Evolutionary conservation across 2,888 invertebrate genomes (phyloP), one percentile per base, ranked within the genome.

Genomic region (Vanessa cardui): DNA sequence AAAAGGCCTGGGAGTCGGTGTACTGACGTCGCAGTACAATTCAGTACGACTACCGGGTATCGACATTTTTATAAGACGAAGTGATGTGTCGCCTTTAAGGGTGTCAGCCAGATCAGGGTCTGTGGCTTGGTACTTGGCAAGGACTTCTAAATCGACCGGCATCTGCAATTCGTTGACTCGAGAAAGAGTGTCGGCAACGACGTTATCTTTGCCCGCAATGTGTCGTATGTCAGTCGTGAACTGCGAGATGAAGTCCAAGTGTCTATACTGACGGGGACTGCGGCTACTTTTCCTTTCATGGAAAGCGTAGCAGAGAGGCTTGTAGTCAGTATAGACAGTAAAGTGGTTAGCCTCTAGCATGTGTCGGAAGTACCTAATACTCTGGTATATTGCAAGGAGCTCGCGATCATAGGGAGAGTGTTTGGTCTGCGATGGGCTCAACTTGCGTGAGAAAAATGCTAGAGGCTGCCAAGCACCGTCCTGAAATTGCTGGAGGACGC

Each of bases 401-500:
- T 64, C 58, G 0, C 63, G 18, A 26, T 66, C 66, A 6, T 66
- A 66, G 2, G 59, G 63, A 2, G 59, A 68, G n/a, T 68, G 59
- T 18, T 68, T 63, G 7, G 44, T 1, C 16, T 70, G 70, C 0
- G 65, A n/a, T 0, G 62, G 64, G 6, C 49, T 68, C 0, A 70
- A n/a, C 16, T 67, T 64, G 0, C 59, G 21, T 0, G 70, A 67
- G 31, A 65, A 68, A 45, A 63, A 70, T 7, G 63, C 80, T 0
- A 85, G 64, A 0, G 83, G 83, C 67, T 85, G 68, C 77, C 79
- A 78, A 0, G 62, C 20, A 16, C 70, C 62, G 4, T 74, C 56
- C 5, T 71, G 62, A 0, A 58, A 31, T 70, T 86, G 85, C 62
- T 87, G 81, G 5, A 88, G 50, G 0, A 75, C 78, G 4, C 79